These are phyloP conservation scores for Gandaritis pyraliata DNA, from an alignment of 2,888 invertebrate species.

Conservation along the genomic window DNA sequence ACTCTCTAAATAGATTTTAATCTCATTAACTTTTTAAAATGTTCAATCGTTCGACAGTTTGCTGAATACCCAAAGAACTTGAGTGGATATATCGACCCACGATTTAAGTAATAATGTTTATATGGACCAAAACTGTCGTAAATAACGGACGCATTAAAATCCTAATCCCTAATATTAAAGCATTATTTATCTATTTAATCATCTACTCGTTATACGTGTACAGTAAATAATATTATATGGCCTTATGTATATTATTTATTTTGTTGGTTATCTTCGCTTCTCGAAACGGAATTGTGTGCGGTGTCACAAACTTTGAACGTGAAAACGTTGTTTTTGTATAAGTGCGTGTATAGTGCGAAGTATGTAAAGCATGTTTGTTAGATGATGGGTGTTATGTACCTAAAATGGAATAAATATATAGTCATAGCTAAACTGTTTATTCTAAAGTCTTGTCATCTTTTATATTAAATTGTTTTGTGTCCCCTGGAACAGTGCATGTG, in stretches of 20 bases:
- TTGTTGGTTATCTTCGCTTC: constrained; percentile 73
- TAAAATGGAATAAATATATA: constrained; percentile 63
- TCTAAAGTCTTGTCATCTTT: constrained; percentile 65
- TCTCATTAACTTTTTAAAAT: constrained; percentile 15
- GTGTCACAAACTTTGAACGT: constrained; percentile 53
- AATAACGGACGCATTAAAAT: constrained; percentile 79
- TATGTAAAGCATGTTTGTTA: constrained; percentile 69
- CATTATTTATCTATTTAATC: constrained; percentile 80
- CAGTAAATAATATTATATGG: constrained; percentile 77
- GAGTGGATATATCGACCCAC: constrained; percentile 63
- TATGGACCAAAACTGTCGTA: constrained; percentile 84
- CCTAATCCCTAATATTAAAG: constrained; percentile 79
- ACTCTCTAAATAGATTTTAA: constrained; percentile 14
- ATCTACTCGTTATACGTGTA: constrained; percentile 82
- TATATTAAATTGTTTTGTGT: constrained; percentile 61
- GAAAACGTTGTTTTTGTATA: constrained; percentile 56
- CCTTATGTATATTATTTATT: constrained; percentile 82
- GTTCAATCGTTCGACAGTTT: constrained; percentile 37
- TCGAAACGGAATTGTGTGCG: constrained; percentile 63
- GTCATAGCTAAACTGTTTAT: constrained; percentile 64
- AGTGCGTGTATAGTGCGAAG: constrained; percentile 69
- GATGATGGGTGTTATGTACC: constrained; percentile 74
- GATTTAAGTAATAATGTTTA: constrained; percentile 80
- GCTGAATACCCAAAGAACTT: constrained; percentile 65
- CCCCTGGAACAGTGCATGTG: constrained; percentile 65